A percentile compares a stretch with the other conserved stretches of the same genome.
These are phyloP conservation scores for Hypomesus transpacificus DNA, from an alignment of 2,113 vertebrate genomes.

Conservation along the genomic window DNA sequence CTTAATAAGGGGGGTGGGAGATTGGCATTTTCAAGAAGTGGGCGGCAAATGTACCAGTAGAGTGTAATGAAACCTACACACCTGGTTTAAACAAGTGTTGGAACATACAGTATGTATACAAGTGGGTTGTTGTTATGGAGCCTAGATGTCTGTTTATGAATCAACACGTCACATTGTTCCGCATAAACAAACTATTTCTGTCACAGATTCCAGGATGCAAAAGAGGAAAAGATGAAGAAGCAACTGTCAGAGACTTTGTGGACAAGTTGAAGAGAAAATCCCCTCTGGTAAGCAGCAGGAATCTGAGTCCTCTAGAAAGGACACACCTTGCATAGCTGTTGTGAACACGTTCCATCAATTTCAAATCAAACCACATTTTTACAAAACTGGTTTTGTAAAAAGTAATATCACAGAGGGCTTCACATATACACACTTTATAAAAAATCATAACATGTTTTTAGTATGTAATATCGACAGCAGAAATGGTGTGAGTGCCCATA, in stretches of 20 bases:
- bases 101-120: too few species aligned
- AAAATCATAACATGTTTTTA: neutral
- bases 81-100: too few species aligned
- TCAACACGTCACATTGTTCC: too few species aligned
- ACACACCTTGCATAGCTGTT: neutral
- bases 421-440: neutral
- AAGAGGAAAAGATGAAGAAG: conserved; percentile 11
- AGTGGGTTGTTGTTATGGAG: neutral
- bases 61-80: too few species aligned
- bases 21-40: neutral
- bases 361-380: too few species aligned
- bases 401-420: neutral
- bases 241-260: conserved; percentile 34
- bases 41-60: too few species aligned
- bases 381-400: too few species aligned
- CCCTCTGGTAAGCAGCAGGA: conserved; percentile 52
- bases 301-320: neutral
- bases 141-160: neutral
- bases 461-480: neutral
- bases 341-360: too few species aligned
- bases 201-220: conserved; percentile 67
- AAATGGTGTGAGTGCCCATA: neutral
- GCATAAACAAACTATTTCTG: neutral
- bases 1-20: too few species aligned
- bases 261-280: conserved; percentile 41